These are phyloP conservation scores for Bombyx mandarina DNA, from an alignment of 1,140 invertebrate genomes.

Conservation along the genomic window DNA sequence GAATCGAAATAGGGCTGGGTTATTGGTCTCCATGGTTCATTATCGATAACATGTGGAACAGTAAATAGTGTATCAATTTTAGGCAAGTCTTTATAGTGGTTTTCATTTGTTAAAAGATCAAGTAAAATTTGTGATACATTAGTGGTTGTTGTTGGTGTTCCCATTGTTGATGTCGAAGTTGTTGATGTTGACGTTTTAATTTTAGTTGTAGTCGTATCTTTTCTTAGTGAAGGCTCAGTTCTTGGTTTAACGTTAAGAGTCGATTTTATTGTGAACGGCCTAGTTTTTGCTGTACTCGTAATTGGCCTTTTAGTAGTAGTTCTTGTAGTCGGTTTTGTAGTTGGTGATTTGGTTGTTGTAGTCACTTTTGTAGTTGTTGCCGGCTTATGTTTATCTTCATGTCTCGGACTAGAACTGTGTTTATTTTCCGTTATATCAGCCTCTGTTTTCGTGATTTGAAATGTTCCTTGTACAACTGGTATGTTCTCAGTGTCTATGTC, in stretches of 20 bases:
- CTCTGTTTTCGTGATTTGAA: constrained; percentile 75
- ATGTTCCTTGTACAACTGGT: constrained; percentile 73
- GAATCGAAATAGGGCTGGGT: constrained; percentile 59
- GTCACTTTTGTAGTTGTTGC: constrained; percentile 32
- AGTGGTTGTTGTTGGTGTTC: constrained; percentile 36
- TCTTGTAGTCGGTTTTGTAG: constrained; percentile 47
- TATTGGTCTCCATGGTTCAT: constrained; percentile 73
- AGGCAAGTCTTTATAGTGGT: constrained; percentile 64
- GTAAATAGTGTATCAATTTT: constrained; percentile 68
- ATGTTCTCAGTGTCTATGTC: constrained; percentile 71
- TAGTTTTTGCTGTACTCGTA: constrained; percentile 38
- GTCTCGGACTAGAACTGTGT: constrained; percentile 45
- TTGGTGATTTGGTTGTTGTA: constrained; percentile 56
- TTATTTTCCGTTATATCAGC: constrained; percentile 75
- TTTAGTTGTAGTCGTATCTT: constrained; percentile 61
- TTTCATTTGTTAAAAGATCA: constrained; percentile 53
- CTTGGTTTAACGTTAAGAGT: constrained; percentile 58
- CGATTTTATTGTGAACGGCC: constrained; percentile 64
- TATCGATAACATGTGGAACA: constrained; percentile 65
- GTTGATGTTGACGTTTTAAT: constrained; percentile 33
- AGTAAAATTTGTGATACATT: constrained; percentile 61
- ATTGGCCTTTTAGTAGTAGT: constrained; percentile 38
- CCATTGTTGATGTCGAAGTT: constrained; percentile 34
- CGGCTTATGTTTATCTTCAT: constrained; percentile 60
- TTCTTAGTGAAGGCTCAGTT: constrained; percentile 37